These are phyloP conservation scores for Phrynosoma blainvillii DNA, from an alignment of 2,113 vertebrate genomes.

Conservation along the genomic window DNA sequence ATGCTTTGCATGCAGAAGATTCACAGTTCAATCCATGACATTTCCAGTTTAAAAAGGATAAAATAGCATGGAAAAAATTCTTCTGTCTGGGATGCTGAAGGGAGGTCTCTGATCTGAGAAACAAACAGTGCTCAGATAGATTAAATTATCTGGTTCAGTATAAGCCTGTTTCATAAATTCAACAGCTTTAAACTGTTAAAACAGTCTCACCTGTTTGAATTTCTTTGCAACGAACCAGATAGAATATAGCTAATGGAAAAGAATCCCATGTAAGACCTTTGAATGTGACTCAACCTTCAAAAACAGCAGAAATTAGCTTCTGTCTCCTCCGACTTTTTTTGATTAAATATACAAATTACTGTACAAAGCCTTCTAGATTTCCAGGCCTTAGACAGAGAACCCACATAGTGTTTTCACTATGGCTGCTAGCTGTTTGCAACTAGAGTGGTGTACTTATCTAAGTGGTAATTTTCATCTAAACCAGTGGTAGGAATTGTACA, in stretches of 20 bases:
- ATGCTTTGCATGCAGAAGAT: neutral
- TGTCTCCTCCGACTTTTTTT: neutral
- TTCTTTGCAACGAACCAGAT: neutral
- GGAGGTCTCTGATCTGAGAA: neutral
- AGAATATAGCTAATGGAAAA: neutral
- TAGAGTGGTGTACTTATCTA: neutral
- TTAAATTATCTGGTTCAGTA: neutral
- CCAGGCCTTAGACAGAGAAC: slow-evolving; percentile 4
- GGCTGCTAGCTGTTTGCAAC: slow-evolving; percentile 17
- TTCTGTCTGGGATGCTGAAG: neutral
- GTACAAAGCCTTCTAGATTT: neutral
- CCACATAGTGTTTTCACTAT: neutral
- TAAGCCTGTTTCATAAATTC: neutral
- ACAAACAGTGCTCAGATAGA: neutral
- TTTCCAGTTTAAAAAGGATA: neutral
- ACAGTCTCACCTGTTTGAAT: neutral
- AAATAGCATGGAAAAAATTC: neutral
- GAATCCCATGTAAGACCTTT: neutral
- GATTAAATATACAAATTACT: neutral
- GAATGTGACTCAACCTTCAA: neutral
- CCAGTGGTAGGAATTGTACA: too few species aligned
- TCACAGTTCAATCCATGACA: neutral
- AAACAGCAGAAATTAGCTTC: neutral
- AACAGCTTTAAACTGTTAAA: neutral
- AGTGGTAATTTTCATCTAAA: too few species aligned